A percentile compares a stretch with the other conserved stretches of the same genome.
phyloP scores from a whole-genome alignment of 2,797 vertebrate genomes.

The Scomberomorus guttatus region DNA sequence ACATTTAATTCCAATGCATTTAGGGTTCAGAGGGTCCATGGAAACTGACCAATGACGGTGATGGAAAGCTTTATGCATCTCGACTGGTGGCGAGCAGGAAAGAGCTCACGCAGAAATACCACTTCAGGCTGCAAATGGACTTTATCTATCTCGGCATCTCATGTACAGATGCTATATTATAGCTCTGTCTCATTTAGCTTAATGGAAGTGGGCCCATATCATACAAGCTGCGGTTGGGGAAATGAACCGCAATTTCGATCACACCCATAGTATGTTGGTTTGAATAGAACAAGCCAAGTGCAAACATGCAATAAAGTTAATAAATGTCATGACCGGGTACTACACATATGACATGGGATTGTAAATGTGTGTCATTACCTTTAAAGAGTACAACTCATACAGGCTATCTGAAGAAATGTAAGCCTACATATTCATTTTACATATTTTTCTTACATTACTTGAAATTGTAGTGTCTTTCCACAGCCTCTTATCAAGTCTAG shows the following conservation, averaged over 20 bases:
- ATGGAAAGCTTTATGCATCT: neutral
- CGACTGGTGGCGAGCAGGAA: neutral
- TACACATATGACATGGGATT: neutral
- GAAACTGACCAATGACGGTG: neutral
- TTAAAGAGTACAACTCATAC: neutral
- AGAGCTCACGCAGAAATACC: neutral
- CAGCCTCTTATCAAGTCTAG: constrained; percentile 20
- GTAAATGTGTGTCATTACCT: neutral
- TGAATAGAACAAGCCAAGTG: neutral
- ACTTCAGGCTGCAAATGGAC: neutral
- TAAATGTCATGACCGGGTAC: neutral
- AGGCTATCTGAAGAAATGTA: neutral
- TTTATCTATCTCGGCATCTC: neutral
- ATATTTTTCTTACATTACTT: constrained; percentile 1
- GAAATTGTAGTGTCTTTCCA: constrained; percentile 15
- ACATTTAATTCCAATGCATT: too few relatives aligned
- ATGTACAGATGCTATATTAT: neutral
- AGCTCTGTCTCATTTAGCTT: neutral
- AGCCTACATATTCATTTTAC: constrained; percentile 2
- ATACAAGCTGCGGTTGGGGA: neutral
- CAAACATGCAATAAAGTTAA: neutral
- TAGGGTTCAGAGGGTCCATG: too few relatives aligned
- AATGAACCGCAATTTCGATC: too few relatives aligned
- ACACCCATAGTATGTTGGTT: too few relatives aligned
- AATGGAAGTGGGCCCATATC: too few relatives aligned